phyloP scores from a whole-genome alignment of 53 echinoderm and acorn worm species.

The Echinarachnius parma region DNA sequence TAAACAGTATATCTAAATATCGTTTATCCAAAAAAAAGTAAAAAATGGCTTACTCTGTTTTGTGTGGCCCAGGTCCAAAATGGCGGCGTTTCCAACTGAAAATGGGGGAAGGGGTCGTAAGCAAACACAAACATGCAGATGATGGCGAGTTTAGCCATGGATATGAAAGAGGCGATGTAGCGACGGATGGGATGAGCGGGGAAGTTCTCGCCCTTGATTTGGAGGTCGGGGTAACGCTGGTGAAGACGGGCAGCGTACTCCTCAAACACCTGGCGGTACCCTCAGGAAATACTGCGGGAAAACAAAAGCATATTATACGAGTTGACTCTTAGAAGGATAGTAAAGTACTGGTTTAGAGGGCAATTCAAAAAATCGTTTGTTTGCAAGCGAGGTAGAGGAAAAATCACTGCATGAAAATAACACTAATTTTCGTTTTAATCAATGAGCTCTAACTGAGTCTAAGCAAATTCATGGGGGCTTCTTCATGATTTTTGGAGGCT shows the following conservation, averaged over 20 bases:
- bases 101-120: slow-evolving; percentile 74
- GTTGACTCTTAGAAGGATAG: no score
- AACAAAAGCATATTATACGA: neutral
- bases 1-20: neutral
- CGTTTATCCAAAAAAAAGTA: neutral
- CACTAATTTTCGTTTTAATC: no score
- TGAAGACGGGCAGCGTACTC: slow-evolving; percentile 81
- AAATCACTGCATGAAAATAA: no score
- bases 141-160: slow-evolving; percentile 67
- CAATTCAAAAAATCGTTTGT: no score
- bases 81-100: slow-evolving; percentile 74
- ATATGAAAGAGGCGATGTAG: slow-evolving; percentile 71
- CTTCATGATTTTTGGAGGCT: no score
- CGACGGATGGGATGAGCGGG: slow-evolving; percentile 75
- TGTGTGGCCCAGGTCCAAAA: slow-evolving; percentile 86
- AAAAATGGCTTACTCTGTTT: slow-evolving; percentile 78
- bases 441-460: no score
- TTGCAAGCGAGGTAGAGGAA: no score
- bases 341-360: no score
- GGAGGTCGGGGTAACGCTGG: slow-evolving; percentile 84
- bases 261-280: slow-evolving; percentile 96
- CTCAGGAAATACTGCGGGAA: slow-evolving; percentile 89
- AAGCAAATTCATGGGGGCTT: no score
- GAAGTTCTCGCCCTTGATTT: slow-evolving; percentile 87
- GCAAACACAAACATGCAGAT: slow-evolving; percentile 77